Evolutionary conservation across 2,797 vertebrate genomes (phyloP).

Genomic region (Hipposideros larvatus): DNA sequence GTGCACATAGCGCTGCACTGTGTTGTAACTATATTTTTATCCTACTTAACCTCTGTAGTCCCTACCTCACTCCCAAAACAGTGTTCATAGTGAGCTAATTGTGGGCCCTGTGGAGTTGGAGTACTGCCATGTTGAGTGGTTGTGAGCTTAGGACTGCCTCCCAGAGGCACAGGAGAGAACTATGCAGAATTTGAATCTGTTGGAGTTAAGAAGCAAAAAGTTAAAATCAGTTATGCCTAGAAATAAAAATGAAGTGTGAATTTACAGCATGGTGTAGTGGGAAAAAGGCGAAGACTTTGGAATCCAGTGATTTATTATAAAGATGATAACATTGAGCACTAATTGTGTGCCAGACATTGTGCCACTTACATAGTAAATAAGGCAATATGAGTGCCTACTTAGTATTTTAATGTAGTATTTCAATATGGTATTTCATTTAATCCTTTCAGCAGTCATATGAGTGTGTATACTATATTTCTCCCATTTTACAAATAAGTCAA

Average conservation of each 20-base stretch:
- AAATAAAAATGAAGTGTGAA: constrained; percentile 46
- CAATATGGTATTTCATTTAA: not conserved
- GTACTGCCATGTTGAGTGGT: not conserved
- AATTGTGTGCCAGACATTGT: not conserved
- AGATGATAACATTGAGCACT: constrained; percentile 1
- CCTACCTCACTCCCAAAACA: not conserved
- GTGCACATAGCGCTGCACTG: not conserved
- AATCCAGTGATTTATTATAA: not conserved
- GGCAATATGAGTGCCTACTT: not conserved
- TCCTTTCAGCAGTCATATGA: not conserved
- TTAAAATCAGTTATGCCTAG: constrained; percentile 54
- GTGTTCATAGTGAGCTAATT: not conserved
- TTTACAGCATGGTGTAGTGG: not conserved
- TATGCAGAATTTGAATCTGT: not conserved
- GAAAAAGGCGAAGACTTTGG: not conserved
- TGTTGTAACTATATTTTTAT: not conserved
- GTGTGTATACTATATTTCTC: not conserved
- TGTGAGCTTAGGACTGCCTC: not conserved
- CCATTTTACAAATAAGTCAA: constrained; percentile 20
- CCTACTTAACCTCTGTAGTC: not conserved
- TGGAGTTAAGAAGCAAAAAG: constrained; percentile 31
- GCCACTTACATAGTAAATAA: not conserved
- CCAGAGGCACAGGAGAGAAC: not conserved
- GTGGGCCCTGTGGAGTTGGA: not conserved
- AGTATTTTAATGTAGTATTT: not conserved